Evolutionary conservation across 1,140 invertebrate genomes (phyloP).

Genomic region (Fragariocoptes setiger): DNA sequence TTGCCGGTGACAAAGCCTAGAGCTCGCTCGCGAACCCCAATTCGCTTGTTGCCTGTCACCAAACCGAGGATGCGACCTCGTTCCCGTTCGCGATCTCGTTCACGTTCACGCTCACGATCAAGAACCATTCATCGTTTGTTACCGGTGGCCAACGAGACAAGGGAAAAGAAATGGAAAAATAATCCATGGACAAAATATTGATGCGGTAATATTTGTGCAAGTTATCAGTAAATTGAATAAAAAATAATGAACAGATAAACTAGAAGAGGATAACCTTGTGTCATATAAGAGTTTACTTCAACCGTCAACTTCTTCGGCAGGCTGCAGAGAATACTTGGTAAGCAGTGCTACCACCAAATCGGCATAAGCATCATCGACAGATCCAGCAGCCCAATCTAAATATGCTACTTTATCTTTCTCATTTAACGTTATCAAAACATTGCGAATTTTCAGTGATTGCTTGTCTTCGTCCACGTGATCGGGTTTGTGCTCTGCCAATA

Average conservation of each 20-base stretch:
- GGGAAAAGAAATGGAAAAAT: too few relatives aligned
- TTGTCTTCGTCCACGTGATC: conserved; percentile 32
- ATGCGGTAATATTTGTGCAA: not conserved
- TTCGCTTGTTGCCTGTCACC: not conserved
- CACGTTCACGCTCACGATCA: too few relatives aligned
- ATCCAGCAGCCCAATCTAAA: conserved; percentile 71
- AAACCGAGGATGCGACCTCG: not conserved
- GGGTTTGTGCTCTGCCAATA: conserved; percentile 43
- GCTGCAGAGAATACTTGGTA: not conserved
- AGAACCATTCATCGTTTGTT: not conserved
- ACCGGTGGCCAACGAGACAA: too few relatives aligned
- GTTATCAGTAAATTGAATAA: conserved; percentile 1
- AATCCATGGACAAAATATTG: too few relatives aligned
- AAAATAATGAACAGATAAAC: conserved; percentile 1
- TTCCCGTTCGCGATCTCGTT: too few relatives aligned
- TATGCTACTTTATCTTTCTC: conserved; percentile 28
- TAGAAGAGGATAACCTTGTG: not conserved
- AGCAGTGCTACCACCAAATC: conserved; percentile 52
- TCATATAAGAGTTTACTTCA: not conserved
- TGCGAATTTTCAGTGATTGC: conserved; percentile 31
- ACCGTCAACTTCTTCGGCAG: not conserved
- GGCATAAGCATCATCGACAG: conserved; percentile 88
- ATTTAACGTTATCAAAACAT: conserved; percentile 47
- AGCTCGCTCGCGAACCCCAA: too few relatives aligned
- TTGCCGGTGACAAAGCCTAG: too few relatives aligned